A percentile compares a stretch with the other conserved stretches of the same genome.
Conservation (phyloP, 2,888 invertebrate genomes). For the Pediacus dermestoides region DNA sequence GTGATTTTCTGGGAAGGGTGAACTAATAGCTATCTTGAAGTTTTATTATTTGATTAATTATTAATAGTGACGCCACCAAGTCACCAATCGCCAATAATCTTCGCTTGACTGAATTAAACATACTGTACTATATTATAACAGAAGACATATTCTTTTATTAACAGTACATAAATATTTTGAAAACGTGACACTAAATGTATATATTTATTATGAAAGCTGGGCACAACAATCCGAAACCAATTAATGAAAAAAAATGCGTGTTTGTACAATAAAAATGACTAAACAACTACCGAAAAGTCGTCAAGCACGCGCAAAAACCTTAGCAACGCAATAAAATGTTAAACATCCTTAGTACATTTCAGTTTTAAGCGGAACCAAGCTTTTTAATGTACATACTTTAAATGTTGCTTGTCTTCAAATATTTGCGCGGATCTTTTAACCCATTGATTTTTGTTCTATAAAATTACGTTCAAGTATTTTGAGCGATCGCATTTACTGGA, state of each 20-base stretch:
- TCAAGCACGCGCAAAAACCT: constrained; percentile 26
- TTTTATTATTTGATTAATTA: too few species aligned
- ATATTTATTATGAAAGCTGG: too few species aligned
- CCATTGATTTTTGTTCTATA: constrained; percentile 41
- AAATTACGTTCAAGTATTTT: constrained; percentile 38
- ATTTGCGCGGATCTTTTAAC: constrained; percentile 32
- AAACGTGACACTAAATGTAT: too few species aligned
- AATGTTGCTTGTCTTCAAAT: constrained; percentile 33
- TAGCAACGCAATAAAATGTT: constrained; percentile 38
- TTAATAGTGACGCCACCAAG: too few species aligned
- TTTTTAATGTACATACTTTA: constrained; percentile 32
- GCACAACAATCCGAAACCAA: constrained; percentile 24
- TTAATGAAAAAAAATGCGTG: constrained; percentile 24
- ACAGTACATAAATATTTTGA: too few species aligned
- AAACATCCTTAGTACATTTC: constrained; percentile 38
- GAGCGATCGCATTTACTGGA: constrained; percentile 35
- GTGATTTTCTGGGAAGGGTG: too few species aligned
- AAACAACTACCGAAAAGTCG: constrained; percentile 25
- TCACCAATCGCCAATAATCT: too few species aligned
- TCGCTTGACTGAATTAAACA: too few species aligned
- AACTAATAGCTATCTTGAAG: too few species aligned
- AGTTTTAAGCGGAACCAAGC: constrained; percentile 33
- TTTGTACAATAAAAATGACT: constrained; percentile 28
- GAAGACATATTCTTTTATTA: too few species aligned
- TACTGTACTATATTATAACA: too few species aligned